These are phyloP conservation scores for Hermaeophaga mercurialis DNA, from an alignment of 2,888 invertebrate genomes.

Conservation along the genomic window DNA sequence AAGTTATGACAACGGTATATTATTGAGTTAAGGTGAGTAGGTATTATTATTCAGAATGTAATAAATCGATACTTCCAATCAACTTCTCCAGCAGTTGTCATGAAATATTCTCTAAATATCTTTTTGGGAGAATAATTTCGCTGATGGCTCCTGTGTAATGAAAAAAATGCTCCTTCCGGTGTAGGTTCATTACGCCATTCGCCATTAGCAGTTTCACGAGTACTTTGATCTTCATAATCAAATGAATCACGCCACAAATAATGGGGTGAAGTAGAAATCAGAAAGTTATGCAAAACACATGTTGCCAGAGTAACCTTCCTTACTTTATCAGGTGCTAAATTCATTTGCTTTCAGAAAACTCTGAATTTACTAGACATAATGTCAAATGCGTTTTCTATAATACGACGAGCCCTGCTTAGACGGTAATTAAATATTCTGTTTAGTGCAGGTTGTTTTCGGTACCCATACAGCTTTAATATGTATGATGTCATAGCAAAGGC, in stretches of 20 bases:
- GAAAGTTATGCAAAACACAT: constrained; percentile 17
- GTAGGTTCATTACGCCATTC: background rate
- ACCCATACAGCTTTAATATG: constrained; percentile 31
- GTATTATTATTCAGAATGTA: too few relatives aligned
- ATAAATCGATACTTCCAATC: background rate
- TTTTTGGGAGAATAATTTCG: constrained; percentile 3
- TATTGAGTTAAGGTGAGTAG: too few relatives aligned
- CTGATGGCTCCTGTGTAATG: background rate
- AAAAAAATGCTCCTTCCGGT: background rate
- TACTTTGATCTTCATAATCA: constrained; percentile 9
- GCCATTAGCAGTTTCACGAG: background rate
- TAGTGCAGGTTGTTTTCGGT: constrained; percentile 25
- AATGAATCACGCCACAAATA: constrained; percentile 5
- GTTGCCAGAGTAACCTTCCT: constrained; percentile 17
- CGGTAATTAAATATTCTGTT: constrained; percentile 25
- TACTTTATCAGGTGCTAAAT: constrained; percentile 6
- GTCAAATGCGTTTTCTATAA: constrained; percentile 1
- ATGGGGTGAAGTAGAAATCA: background rate
- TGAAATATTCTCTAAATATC: constrained; percentile 1
- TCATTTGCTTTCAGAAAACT: constrained; percentile 14
- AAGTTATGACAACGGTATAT: too few relatives aligned
- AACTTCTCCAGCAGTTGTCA: background rate
- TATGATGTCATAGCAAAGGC: constrained; percentile 32
- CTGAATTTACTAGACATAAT: constrained; percentile 14
- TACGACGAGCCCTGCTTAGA: constrained; percentile 20